A percentile compares a stretch with the other conserved stretches of the same genome.
Evolutionary conservation across 2,797 vertebrate species (phyloP).

Genomic region (Smutsia gigantea): DNA sequence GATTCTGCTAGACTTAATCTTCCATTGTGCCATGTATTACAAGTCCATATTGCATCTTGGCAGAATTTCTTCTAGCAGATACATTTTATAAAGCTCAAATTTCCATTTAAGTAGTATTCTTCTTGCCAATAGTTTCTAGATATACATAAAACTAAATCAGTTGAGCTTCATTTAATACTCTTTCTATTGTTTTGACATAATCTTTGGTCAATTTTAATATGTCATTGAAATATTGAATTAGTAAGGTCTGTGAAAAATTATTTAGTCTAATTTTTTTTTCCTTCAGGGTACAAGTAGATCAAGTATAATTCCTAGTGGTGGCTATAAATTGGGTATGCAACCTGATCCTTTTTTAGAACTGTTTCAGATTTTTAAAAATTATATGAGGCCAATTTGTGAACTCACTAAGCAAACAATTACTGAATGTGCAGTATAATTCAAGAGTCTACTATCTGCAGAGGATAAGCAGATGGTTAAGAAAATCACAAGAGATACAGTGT

Average conservation of each 20-base stretch:
- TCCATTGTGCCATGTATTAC: not conserved
- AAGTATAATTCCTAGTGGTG: not conserved
- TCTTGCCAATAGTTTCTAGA: not conserved
- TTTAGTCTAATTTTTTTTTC: not conserved
- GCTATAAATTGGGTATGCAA: not conserved
- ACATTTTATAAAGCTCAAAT: not conserved
- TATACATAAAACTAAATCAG: conserved; percentile 8
- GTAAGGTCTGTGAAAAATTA: not conserved
- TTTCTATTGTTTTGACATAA: conserved; percentile 4
- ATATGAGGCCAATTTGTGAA: not conserved
- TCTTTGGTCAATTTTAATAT: not conserved
- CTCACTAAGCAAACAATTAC: not conserved
- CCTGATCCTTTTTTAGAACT: not conserved
- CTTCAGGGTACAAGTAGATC: not conserved
- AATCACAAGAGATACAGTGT: not conserved
- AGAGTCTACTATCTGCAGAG: not conserved
- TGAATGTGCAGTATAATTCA: not conserved
- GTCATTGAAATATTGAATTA: not conserved
- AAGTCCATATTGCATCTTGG: not conserved
- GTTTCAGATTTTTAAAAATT: not conserved
- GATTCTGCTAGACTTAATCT: conserved; percentile 6
- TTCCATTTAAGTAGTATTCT: not conserved
- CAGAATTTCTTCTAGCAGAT: not conserved
- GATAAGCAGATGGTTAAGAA: not conserved
- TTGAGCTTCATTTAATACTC: not conserved